A percentile compares a stretch with the other conserved stretches of the same genome.
Conservation (phyloP, 2,888 invertebrate species). For the Acanthosepion lycidas region DNA sequence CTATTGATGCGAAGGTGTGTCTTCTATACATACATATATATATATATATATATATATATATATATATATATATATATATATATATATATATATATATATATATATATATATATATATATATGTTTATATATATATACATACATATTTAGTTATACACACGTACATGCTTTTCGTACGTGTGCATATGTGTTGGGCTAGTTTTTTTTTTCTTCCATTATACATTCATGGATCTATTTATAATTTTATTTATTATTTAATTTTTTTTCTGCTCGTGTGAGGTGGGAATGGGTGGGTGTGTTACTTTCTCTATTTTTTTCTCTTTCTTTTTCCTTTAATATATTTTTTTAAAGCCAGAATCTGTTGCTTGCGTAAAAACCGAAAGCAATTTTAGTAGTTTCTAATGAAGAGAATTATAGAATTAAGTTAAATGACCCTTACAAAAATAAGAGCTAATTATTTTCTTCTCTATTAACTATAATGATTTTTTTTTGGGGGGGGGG, state of each 20-base stretch:
- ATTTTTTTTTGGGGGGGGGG: not conserved
- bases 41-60: not conserved
- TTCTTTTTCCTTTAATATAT: not conserved
- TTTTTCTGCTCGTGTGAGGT: not conserved
- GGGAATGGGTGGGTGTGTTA: not conserved
- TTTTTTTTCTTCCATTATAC: not conserved
- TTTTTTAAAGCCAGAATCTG: not conserved
- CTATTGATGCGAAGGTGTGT: not conserved
- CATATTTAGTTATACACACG: not conserved
- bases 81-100: not conserved
- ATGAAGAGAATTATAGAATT: not conserved
- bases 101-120: not conserved
- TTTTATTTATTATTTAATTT: not conserved
- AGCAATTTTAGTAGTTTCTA: not conserved
- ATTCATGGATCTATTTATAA: not conserved
- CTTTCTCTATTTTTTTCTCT: not conserved
- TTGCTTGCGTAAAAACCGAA: not conserved
- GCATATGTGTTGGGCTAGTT: not conserved
- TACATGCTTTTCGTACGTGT: not conserved
- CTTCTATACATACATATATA: not conserved
- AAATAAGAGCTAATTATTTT: not conserved
- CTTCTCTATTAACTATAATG: not conserved
- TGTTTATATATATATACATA: not conserved
- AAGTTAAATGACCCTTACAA: not conserved
- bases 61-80: not conserved